Conservation (phyloP, 2,113 vertebrate species). For the Myiagra hebetior region DNA sequence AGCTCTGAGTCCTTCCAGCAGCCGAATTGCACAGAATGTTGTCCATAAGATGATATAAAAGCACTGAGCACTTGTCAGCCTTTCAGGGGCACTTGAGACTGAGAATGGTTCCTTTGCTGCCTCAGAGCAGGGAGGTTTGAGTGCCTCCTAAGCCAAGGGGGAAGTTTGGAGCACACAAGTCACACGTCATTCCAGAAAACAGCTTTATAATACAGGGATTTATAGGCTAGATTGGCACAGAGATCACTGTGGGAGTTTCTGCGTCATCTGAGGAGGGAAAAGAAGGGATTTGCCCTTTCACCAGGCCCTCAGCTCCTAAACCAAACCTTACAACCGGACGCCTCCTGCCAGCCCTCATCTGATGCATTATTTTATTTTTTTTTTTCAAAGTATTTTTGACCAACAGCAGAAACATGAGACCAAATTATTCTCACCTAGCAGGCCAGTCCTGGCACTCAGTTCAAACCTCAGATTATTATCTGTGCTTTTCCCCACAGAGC, state of each 20-base stretch:
- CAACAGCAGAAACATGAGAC: background rate
- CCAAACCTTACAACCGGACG: accelerated
- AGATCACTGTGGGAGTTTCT: background rate
- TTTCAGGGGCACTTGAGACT: background rate
- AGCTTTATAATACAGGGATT: background rate
- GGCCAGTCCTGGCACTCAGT: background rate
- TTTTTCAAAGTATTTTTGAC: background rate
- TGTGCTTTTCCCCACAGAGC: background rate
- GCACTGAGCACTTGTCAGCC: background rate
- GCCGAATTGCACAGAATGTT: background rate
- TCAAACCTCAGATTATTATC: background rate
- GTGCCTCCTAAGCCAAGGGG: background rate
- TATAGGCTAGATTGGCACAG: background rate
- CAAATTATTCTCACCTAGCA: background rate
- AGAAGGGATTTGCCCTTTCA: background rate
- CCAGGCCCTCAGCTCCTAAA: background rate
- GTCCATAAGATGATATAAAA: background rate
- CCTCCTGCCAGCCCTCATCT: background rate
- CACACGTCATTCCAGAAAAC: background rate
- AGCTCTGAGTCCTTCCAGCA: background rate
- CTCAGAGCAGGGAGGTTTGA: background rate
- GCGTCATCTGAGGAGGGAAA: background rate
- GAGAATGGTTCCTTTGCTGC: background rate
- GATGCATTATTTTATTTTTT: accelerated
- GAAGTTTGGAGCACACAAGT: background rate